Conservation (phyloP, 2,888 invertebrate genomes). For the Dione vanillae region DNA sequence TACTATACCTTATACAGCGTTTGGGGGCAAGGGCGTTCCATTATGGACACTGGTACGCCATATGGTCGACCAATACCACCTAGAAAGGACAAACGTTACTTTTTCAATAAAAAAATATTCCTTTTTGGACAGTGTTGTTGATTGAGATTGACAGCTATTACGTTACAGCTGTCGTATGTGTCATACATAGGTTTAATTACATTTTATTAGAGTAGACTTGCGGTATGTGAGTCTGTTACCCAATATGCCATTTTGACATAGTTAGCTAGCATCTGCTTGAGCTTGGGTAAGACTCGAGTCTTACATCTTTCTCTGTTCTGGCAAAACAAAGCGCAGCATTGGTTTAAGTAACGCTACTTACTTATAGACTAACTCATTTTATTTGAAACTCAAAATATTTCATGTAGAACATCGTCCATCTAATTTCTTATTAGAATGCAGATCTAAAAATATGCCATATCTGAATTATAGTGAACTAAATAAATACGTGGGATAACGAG, state of each 20-base stretch:
- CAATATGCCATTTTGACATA: too few species aligned
- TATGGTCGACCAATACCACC: slow-evolving; percentile 44
- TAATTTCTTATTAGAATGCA: too few species aligned
- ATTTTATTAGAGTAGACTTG: background rate
- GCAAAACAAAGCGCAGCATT: too few species aligned
- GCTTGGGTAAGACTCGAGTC: too few species aligned
- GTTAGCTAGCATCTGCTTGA: too few species aligned
- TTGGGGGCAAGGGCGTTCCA: slow-evolving; percentile 53
- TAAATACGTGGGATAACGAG: too few species aligned
- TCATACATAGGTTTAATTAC: slow-evolving; percentile 3
- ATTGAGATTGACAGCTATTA: slow-evolving; percentile 22
- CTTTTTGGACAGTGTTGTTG: slow-evolving; percentile 13
- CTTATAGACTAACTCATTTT: too few species aligned
- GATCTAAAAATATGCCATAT: too few species aligned
- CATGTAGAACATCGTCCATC: too few species aligned
- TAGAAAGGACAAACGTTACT: slow-evolving; percentile 34
- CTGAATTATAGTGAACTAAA: too few species aligned
- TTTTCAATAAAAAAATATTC: slow-evolving; percentile 33
- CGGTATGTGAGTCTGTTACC: background rate
- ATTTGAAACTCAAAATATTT: too few species aligned
- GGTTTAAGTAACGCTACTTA: too few species aligned
- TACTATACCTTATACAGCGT: slow-evolving; percentile 44
- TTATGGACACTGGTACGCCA: slow-evolving; percentile 46
- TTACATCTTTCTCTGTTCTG: background rate
- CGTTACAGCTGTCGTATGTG: slow-evolving; percentile 11